Evolutionary conservation across 2,113 vertebrate genomes (phyloP).

Genomic region (Riparia riparia): DNA sequence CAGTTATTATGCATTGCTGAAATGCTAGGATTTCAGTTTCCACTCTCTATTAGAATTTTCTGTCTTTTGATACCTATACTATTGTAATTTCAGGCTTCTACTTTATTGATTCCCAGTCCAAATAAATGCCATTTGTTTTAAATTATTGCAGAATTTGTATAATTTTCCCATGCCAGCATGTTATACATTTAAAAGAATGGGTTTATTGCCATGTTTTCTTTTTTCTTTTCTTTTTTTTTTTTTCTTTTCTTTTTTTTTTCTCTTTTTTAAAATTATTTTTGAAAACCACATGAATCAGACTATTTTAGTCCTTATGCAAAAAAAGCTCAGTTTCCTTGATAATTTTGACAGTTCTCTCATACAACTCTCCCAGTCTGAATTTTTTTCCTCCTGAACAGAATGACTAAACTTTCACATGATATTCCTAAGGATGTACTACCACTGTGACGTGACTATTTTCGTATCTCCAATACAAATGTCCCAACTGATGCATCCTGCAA

Average conservation of each 20-base stretch:
- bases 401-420: constrained; percentile 16
- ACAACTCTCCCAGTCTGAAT: not conserved
- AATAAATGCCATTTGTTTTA: not conserved
- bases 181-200: not conserved
- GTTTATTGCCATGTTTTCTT: not conserved
- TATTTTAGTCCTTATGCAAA: not conserved
- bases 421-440: not conserved
- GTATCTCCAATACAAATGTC: not conserved
- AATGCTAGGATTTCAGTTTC: not conserved
- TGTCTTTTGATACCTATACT: not conserved
- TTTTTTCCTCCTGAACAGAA: not conserved
- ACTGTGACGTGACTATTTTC: not conserved
- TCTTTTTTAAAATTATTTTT: not conserved
- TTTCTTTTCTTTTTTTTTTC: fast-evolving
- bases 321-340: not conserved
- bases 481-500: not conserved
- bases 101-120: not conserved
- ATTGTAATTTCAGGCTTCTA: not conserved
- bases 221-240: fast-evolving
- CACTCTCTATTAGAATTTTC: not conserved
- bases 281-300: not conserved
- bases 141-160: not conserved
- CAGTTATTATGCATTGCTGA: not conserved
- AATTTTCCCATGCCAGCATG: fast-evolving
- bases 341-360: not conserved